Evolutionary conservation across 1,140 invertebrate genomes (phyloP).

Genomic region (Lepidurus couesii): DNA sequence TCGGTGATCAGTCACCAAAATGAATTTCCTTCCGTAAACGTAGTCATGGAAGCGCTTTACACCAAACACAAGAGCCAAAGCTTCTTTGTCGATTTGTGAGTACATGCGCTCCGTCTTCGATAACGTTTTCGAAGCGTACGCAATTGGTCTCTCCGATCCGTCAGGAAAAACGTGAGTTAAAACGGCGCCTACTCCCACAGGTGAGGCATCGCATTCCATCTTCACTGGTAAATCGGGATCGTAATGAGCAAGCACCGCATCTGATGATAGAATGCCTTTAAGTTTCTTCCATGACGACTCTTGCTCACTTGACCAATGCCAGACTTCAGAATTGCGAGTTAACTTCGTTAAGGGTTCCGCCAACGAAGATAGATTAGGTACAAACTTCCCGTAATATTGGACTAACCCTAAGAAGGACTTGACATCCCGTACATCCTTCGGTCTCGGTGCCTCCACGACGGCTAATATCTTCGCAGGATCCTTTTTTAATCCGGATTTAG

Average conservation of each 20-base stretch:
- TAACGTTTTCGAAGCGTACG: slow-evolving; percentile 40
- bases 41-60: slow-evolving; percentile 49
- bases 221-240: slow-evolving; percentile 48
- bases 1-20: slow-evolving; percentile 48
- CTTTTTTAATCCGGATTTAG: slow-evolving; percentile 40
- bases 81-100: slow-evolving; percentile 32
- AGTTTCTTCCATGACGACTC: slow-evolving; percentile 36
- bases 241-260: slow-evolving; percentile 42
- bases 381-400: slow-evolving; percentile 47
- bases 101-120: slow-evolving; percentile 29
- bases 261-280: slow-evolving; percentile 23
- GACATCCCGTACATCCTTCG: slow-evolving; percentile 42
- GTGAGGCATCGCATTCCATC: slow-evolving; percentile 46
- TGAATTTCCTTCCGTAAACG: slow-evolving; percentile 45
- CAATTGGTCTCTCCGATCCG: slow-evolving; percentile 41
- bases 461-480: slow-evolving; percentile 43
- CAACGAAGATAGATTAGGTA: slow-evolving; percentile 43
- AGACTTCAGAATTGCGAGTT: slow-evolving; percentile 22
- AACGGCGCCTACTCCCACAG: slow-evolving; percentile 43
- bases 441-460: slow-evolving; percentile 41
- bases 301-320: slow-evolving; percentile 33
- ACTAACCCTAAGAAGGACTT: slow-evolving; percentile 43
- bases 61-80: slow-evolving; percentile 30
- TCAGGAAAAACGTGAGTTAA: slow-evolving; percentile 41
- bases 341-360: slow-evolving; percentile 44